Evolutionary conservation across 2,113 vertebrate species (phyloP).

Genomic region (Pionites leucogaster): DNA sequence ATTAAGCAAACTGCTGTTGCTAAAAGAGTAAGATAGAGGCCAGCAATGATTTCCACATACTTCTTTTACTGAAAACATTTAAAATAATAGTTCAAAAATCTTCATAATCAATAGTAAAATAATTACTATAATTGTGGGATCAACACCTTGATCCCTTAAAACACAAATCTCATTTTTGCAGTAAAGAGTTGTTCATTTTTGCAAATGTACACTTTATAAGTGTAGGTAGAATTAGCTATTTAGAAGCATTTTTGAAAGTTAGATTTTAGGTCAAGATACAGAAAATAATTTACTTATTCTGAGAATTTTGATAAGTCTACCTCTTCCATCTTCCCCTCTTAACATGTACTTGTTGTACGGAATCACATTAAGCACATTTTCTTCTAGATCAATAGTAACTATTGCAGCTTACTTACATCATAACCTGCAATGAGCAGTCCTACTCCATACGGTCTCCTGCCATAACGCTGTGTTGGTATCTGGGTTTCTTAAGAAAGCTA

Average conservation of each 20-base stretch:
- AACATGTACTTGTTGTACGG: not conserved
- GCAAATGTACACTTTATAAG: not conserved
- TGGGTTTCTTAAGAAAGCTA: constrained; percentile 88
- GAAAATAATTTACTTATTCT: not conserved
- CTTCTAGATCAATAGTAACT: not conserved
- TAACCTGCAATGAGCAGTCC: constrained; percentile 96
- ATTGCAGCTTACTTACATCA: constrained; percentile 82
- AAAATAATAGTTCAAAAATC: not conserved
- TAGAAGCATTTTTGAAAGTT: not conserved
- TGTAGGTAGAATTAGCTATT: not conserved
- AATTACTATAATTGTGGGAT: not conserved
- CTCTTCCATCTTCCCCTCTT: not conserved
- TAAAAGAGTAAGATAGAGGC: not conserved
- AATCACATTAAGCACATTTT: not conserved
- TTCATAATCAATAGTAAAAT: not conserved
- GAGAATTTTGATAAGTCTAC: not conserved
- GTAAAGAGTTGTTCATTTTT: not conserved
- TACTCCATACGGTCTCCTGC: constrained; percentile 93
- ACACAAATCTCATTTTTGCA: not conserved
- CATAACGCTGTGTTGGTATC: constrained; percentile 96
- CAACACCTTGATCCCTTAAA: not conserved
- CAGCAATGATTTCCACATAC: not conserved
- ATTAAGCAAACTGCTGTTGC: not conserved
- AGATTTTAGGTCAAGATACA: not conserved
- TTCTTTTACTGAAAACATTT: not conserved